These are phyloP conservation scores for Poliocrania exsul DNA, from an alignment of 2,797 vertebrate species.

Conservation along the genomic window DNA sequence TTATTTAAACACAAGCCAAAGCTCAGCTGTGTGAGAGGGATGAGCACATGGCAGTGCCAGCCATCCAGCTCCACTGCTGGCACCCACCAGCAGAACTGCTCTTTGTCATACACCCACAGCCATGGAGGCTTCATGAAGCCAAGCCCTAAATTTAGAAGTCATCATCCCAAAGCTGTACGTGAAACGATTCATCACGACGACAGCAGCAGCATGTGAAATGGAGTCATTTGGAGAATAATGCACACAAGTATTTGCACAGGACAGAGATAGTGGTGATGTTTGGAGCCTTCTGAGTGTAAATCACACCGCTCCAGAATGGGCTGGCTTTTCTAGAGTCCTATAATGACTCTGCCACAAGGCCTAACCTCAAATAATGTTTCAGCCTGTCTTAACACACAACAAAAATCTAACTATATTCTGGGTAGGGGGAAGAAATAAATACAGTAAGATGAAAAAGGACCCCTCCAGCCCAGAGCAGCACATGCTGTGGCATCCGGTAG, in stretches of 20 bases:
- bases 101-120: neutral
- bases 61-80: neutral
- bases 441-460: neutral
- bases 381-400: neutral
- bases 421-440: neutral
- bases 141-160: slow-evolving; percentile 12
- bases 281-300: neutral
- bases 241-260: neutral
- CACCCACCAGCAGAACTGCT: neutral
- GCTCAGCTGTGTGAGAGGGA: neutral
- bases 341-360: neutral
- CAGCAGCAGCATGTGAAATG: neutral
- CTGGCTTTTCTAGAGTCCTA: neutral
- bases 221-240: neutral
- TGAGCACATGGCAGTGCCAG: neutral
- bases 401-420: neutral
- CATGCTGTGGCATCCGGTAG: accelerated
- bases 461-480: too few species aligned
- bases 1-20: neutral
- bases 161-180: neutral
- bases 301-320: neutral
- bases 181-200: neutral
- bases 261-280: neutral
- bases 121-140: neutral
- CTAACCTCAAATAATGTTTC: neutral